Conservation (phyloP, 2,888 invertebrate genomes). For the Ichneumon xanthorius region DNA sequence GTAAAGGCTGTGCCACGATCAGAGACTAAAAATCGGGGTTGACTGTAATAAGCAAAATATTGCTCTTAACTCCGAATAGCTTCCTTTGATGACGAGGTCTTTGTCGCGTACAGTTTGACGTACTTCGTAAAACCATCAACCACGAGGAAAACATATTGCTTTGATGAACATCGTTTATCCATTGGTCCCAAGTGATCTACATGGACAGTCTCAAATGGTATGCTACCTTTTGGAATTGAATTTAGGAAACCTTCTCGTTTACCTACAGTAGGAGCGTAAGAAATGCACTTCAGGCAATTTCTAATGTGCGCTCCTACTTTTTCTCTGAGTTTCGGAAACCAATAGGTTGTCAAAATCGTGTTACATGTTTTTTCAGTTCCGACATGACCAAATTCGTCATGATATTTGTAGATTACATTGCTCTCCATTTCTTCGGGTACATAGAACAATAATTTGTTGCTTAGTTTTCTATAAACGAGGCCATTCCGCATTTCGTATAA, state of each 20-base stretch:
- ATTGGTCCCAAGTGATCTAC: constrained; percentile 63
- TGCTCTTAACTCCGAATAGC: constrained; percentile 68
- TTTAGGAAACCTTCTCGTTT: constrained; percentile 67
- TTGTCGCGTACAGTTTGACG: constrained; percentile 53
- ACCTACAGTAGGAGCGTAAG: constrained; percentile 51
- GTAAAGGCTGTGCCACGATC: constrained; percentile 61
- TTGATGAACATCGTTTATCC: constrained; percentile 16
- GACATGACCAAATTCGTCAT: constrained; percentile 69
- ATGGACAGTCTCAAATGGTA: constrained; percentile 63
- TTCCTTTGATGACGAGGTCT: constrained; percentile 59
- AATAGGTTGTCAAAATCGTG: constrained; percentile 59
- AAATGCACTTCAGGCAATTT: constrained; percentile 68
- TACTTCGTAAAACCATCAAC: constrained; percentile 61
- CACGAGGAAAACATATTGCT: constrained; percentile 49
- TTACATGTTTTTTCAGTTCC: constrained; percentile 65
- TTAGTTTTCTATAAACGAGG: constrained; percentile 66
- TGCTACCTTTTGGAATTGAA: constrained; percentile 63
- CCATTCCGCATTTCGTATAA: constrained; percentile 68
- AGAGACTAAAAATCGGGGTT: constrained; percentile 39
- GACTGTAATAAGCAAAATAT: constrained; percentile 54
- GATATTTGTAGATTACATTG: constrained; percentile 62
- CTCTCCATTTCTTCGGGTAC: constrained; percentile 65
- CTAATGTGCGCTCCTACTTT: constrained; percentile 50
- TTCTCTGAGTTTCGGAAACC: constrained; percentile 62
- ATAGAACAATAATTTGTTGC: constrained; percentile 57